phyloP scores from a whole-genome alignment of 1,140 invertebrate species.

The Drosophila nebulosa region DNA sequence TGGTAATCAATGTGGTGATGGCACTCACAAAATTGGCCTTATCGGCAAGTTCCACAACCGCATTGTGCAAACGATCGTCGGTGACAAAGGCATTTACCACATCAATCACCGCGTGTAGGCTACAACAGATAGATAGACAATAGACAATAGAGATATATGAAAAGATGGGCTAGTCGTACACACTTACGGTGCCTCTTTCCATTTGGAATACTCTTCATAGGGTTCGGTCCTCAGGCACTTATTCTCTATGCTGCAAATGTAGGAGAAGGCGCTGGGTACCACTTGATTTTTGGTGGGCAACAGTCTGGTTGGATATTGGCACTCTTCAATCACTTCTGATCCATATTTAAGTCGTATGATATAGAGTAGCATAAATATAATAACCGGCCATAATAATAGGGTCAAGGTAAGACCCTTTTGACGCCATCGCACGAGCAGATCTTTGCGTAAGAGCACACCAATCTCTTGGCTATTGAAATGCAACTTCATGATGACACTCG shows the following conservation, averaged over 20 bases:
- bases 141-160: too few species aligned
- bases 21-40: conserved; percentile 84
- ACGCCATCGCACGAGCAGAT: conserved; percentile 70
- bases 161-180: too few species aligned
- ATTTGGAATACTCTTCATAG: conserved; percentile 84
- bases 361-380: conserved; percentile 74
- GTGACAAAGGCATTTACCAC: conserved; percentile 81
- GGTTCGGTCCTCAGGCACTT: conserved; percentile 83
- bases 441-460: conserved; percentile 72
- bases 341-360: conserved; percentile 71
- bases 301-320: conserved; percentile 84
- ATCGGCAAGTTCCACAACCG: conserved; percentile 83
- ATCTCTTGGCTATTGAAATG: conserved; percentile 63
- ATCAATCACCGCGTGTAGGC: conserved; percentile 81
- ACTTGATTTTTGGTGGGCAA: conserved; percentile 84
- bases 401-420: conserved; percentile 70
- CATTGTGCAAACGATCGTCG: conserved; percentile 81
- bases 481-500: conserved; percentile 23
- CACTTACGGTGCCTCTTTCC: conserved; percentile 84
- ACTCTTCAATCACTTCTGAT: conserved; percentile 57
- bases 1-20: conserved; percentile 83
- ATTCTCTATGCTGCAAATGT: conserved; percentile 85
- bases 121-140: conserved; percentile 27
- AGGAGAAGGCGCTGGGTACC: conserved; percentile 85
- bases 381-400: conserved; percentile 59